These are phyloP conservation scores for Bolborhynchus lineola DNA, from an alignment of 2,113 vertebrate genomes.

Conservation along the genomic window DNA sequence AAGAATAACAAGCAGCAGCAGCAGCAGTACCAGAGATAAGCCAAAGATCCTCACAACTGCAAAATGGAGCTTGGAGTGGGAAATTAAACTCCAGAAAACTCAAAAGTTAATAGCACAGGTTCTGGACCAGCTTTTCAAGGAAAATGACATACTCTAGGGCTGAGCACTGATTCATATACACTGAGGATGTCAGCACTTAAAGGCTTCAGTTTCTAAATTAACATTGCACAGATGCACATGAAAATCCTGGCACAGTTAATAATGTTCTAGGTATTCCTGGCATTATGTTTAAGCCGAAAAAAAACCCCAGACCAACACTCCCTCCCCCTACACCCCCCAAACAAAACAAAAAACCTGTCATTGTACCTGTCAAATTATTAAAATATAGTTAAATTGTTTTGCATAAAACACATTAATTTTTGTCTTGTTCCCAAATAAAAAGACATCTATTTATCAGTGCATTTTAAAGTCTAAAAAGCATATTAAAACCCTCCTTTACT, in stretches of 20 bases:
- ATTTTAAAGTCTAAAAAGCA: not conserved
- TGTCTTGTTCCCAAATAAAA: not conserved
- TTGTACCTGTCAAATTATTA: not conserved
- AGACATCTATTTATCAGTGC: not conserved
- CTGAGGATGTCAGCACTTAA: not conserved
- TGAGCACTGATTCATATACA: not conserved
- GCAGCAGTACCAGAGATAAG: not conserved
- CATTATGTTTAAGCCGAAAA: not conserved
- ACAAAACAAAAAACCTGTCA: not conserved
- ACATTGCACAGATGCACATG: not conserved
- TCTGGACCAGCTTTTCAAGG: not conserved
- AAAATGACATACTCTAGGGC: not conserved
- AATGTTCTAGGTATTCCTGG: not conserved
- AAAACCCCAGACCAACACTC: not conserved
- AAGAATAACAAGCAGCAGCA: not conserved
- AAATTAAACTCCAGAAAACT: not conserved
- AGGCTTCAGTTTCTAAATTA: not conserved
- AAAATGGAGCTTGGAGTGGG: not conserved
- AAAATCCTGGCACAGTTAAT: constrained; percentile 2
- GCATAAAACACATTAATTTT: not conserved
- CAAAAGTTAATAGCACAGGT: not conserved
- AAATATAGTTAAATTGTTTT: not conserved
- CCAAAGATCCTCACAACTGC: not conserved
- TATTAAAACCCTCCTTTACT: not conserved
- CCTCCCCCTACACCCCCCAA: too few species aligned